phyloP scores from a whole-genome alignment of 2,113 vertebrate genomes.

The Aspidoscelis tigris region DNA sequence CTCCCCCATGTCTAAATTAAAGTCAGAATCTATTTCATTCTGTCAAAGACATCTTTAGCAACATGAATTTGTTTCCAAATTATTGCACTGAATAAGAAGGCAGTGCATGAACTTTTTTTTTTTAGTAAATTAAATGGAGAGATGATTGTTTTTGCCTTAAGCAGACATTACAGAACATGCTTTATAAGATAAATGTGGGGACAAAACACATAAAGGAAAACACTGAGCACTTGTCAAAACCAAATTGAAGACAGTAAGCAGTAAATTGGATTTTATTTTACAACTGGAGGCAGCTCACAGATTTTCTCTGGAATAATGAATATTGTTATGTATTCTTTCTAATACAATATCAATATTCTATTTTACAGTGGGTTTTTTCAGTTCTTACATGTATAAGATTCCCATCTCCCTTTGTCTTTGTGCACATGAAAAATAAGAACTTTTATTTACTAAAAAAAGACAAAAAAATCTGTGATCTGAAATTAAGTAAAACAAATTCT shows the following conservation, averaged over 20 bases:
- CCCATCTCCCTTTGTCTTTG: conserved; percentile 13
- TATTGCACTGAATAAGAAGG: conserved; percentile 60
- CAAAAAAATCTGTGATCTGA: conserved; percentile 42
- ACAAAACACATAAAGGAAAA: conserved; percentile 49
- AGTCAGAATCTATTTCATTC: conserved; percentile 61
- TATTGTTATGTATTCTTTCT: conserved; percentile 68
- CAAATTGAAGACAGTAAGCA: conserved; percentile 71
- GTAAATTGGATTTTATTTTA: conserved; percentile 77
- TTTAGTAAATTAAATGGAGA: conserved; percentile 72
- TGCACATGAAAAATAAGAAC: conserved; percentile 46
- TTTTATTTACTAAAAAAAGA: conserved; percentile 40
- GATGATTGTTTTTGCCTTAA: conserved; percentile 71
- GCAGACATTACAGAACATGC: conserved; percentile 64
- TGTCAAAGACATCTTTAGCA: conserved; percentile 69
- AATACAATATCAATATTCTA: conserved; percentile 62
- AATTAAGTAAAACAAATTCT: conserved; percentile 51
- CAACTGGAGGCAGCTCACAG: conserved; percentile 68
- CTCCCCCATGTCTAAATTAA: conserved; percentile 57
- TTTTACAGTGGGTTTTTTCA: conserved; percentile 63
- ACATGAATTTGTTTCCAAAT: conserved; percentile 64
- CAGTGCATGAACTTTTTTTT: conserved; percentile 48
- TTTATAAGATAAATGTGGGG: conserved; percentile 67
- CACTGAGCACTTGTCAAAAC: conserved; percentile 71
- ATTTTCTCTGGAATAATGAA: conserved; percentile 63
- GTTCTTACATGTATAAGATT: conserved; percentile 58